Evolutionary conservation across 2,797 vertebrate genomes (phyloP), one percentile per base, ranked within the genome.

Genomic region (Notolabrus celidotus): DNA sequence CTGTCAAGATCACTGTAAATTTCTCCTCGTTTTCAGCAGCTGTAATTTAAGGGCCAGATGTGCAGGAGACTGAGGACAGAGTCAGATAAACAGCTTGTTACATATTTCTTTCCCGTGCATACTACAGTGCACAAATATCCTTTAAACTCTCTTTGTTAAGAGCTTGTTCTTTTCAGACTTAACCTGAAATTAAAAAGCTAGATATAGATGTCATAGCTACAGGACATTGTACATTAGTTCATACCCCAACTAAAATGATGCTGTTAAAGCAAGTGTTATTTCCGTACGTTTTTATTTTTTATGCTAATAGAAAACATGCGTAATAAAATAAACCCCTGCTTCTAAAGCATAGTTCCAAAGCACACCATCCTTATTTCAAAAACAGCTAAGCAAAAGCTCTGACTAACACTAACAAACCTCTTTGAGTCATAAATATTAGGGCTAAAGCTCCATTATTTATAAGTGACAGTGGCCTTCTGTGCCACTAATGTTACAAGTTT

Each of bases 31-130:
- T 94, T 94, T 90, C 87, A 88, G 77, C 86, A 85, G 84, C 90
- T 92, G 89, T 89, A 93, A 93, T 93, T 93, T 91, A 91, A 87
- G 82, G 84, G 82, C 93, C 93, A 94, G 93, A 95, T 95, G 94
- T 93, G 90, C 88, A 73, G 85, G 80, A 89, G 88, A 89, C 84
- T 83, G 77, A 86, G 79, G 84, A 90, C 83, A 86, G 80, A 89
- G 75, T 85, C 84, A 85, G 83, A 93, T 90, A 90, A 91, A 92
- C 82, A 92, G 82, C 80, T 82, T 86, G 78, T 90, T 89, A 89
- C 80, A 88, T 87, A 83, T 87, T 84, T 88, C 52, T 91, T 88
- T 86, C 85, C 75, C 69, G 66, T 75, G 74, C n/a, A n/a, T n/a
- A n/a, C n/a, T 76, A 66, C 20, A 53, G 36, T 71, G 77, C 73